phyloP scores from a whole-genome alignment of 2,113 vertebrate genomes.

The Phaethornis superciliosus region DNA sequence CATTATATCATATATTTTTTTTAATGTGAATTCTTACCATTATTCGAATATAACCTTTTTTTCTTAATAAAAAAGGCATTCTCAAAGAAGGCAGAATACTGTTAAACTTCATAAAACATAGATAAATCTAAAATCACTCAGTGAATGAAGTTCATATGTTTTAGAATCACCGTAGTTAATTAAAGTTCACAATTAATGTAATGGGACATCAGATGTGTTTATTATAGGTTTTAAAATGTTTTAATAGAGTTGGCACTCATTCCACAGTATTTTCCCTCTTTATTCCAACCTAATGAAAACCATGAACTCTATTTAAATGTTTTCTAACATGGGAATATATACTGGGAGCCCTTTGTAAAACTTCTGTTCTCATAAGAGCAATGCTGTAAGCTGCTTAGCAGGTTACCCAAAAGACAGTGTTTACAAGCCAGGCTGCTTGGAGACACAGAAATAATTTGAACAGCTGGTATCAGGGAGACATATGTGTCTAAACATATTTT shows the following conservation, averaged over 20 bases:
- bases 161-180: not conserved
- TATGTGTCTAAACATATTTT: not conserved
- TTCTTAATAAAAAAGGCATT: not conserved
- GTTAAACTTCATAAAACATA: not conserved
- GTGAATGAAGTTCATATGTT: not conserved
- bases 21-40: not conserved
- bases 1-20: not conserved
- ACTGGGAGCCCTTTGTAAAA: not conserved
- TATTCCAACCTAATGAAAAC: not conserved
- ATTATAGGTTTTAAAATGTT: not conserved
- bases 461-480: not conserved
- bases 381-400: not conserved
- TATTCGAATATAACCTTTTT: not conserved
- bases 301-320: not conserved
- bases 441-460: conserved; percentile 13
- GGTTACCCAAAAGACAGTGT: not conserved
- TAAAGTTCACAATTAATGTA: not conserved
- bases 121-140: not conserved
- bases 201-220: not conserved
- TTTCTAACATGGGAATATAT: not conserved
- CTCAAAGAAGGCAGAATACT: not conserved
- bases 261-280: not conserved
- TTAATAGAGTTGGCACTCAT: not conserved
- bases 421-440: not conserved
- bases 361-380: not conserved